phyloP scores from a whole-genome alignment of 2,113 vertebrate genomes.

The Morone chrysops region DNA sequence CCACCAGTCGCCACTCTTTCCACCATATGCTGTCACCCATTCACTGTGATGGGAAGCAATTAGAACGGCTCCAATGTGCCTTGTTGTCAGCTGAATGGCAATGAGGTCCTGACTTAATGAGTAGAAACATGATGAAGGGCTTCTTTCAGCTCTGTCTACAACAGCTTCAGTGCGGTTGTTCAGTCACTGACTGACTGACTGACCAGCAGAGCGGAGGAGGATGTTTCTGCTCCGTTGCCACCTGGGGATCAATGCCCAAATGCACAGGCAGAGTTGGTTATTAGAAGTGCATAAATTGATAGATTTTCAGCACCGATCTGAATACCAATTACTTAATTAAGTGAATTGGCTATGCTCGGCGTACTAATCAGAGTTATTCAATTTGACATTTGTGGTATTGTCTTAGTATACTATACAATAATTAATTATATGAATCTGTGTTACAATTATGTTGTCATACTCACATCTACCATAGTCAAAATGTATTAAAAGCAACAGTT shows the following conservation, averaged over 20 bases:
- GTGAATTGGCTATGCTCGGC: background rate
- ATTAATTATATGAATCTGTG: constrained; percentile 11
- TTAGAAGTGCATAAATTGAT: background rate
- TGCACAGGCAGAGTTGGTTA: background rate
- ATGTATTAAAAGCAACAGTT: background rate
- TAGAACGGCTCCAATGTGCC: constrained; percentile 55
- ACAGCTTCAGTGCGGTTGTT: constrained; percentile 20
- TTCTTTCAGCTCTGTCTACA: constrained; percentile 60
- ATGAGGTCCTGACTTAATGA: constrained; percentile 69
- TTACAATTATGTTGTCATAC: constrained; percentile 1
- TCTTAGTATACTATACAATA: constrained; percentile 4
- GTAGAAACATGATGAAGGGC: constrained; percentile 68
- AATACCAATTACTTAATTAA: constrained; percentile 17
- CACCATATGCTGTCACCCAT: constrained; percentile 54
- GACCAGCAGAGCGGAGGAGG: constrained; percentile 10
- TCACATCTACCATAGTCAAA: background rate
- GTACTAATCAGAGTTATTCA: background rate
- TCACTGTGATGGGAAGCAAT: constrained; percentile 67
- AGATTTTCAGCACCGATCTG: background rate
- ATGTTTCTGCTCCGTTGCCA: constrained; percentile 25
- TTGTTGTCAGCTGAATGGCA: constrained; percentile 62
- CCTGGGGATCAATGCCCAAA: constrained; percentile 19
- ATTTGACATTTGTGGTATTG: constrained; percentile 7
- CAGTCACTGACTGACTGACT: constrained; percentile 18
- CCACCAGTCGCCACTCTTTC: constrained; percentile 17